These are phyloP conservation scores for Plecturocebus donacophilus DNA, from an alignment of 2,113 vertebrate species.

Conservation along the genomic window DNA sequence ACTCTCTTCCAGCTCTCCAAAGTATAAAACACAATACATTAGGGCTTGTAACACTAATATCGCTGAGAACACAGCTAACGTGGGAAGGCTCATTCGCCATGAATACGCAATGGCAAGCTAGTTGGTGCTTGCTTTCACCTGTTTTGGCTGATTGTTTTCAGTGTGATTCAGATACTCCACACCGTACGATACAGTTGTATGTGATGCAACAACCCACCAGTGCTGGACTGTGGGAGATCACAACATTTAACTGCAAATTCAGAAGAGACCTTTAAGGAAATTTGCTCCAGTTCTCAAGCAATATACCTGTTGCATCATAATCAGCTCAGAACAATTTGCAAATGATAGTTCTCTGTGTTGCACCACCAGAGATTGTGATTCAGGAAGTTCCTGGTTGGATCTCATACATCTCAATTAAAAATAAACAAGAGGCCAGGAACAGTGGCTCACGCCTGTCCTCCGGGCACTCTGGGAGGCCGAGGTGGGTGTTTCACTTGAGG, in stretches of 20 bases:
- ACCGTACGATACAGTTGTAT: accelerated
- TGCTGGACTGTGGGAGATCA: neutral
- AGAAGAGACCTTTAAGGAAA: neutral
- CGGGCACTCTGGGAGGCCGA: too few species aligned
- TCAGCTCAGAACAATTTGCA: neutral
- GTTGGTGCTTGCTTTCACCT: conserved; percentile 43
- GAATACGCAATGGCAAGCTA: conserved; percentile 1
- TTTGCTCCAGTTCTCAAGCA: neutral
- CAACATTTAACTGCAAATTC: neutral
- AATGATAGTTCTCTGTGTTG: neutral
- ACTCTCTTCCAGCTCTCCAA: conserved; percentile 71
- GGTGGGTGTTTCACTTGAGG: too few species aligned
- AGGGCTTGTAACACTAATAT: conserved; percentile 70
- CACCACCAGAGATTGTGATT: neutral
- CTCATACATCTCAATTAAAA: conserved; percentile 23
- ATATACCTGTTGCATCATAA: neutral
- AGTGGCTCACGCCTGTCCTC: too few species aligned
- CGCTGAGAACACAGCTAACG: conserved; percentile 55
- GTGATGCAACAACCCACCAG: neutral
- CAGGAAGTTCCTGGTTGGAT: neutral
- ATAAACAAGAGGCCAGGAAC: neutral
- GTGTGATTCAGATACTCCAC: conserved; percentile 59
- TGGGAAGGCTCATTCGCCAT: neutral
- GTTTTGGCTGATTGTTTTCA: conserved; percentile 56
- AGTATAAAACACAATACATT: conserved; percentile 78